These are phyloP conservation scores for Leptodactylus fallax DNA, from an alignment of 2,797 vertebrate species.

Conservation along the genomic window DNA sequence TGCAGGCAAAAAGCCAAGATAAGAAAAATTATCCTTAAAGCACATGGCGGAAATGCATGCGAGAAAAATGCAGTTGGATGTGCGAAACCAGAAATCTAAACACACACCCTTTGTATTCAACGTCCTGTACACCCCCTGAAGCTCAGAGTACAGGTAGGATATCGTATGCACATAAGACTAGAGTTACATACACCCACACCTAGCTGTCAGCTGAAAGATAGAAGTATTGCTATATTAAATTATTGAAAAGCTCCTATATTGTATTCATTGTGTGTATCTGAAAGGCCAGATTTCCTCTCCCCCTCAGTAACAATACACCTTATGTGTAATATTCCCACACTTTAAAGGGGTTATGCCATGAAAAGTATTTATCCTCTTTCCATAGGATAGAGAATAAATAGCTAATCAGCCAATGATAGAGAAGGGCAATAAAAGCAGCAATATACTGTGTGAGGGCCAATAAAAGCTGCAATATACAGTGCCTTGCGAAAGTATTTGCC, in stretches of 20 bases:
- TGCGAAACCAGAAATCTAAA: constrained; percentile 39
- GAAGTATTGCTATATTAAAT: not conserved
- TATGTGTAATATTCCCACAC: constrained; percentile 1
- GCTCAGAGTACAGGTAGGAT: constrained; percentile 31
- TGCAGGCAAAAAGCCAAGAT: constrained; percentile 30
- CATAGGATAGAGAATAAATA: too few species aligned
- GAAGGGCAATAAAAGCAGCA: too few species aligned
- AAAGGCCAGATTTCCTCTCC: not conserved
- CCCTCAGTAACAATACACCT: not conserved
- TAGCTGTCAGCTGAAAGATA: not conserved
- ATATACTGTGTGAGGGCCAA: too few species aligned
- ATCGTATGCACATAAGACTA: constrained; percentile 30
- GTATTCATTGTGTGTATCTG: not conserved
- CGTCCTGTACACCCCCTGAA: constrained; percentile 6
- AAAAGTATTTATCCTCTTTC: too few species aligned
- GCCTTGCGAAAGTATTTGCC: too few species aligned
- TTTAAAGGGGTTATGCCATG: too few species aligned
- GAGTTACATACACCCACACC: constrained; percentile 23
- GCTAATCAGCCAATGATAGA: too few species aligned
- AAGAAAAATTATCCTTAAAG: constrained; percentile 6
- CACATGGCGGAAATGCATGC: not conserved
- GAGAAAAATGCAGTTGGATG: constrained; percentile 50
- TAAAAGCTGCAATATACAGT: too few species aligned
- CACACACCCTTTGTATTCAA: constrained; percentile 43
- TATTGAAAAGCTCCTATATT: not conserved